Conservation (phyloP, 2,888 invertebrate species). For the Epiblema foenella region DNA sequence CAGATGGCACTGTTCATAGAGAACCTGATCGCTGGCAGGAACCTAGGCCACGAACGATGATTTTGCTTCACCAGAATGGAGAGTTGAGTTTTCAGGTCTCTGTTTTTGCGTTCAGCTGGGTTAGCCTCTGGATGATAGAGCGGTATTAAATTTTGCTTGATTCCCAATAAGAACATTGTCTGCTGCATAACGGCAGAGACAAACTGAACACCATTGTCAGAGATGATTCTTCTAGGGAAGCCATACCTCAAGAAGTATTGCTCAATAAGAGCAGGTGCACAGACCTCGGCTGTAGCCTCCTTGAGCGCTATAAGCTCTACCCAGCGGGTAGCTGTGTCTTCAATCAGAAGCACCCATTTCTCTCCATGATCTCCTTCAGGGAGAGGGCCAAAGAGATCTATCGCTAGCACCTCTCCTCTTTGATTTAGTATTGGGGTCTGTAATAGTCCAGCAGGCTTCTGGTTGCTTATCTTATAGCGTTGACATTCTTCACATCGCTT, state of each 20-base stretch:
- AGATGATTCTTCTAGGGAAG: conserved; percentile 47
- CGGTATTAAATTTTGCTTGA: conserved; percentile 50
- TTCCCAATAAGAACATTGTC: conserved; percentile 44
- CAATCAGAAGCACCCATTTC: conserved; percentile 46
- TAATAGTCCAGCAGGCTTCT: conserved; percentile 47
- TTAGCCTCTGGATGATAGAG: conserved; percentile 60
- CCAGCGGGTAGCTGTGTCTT: conserved; percentile 47
- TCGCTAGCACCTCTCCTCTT: conserved; percentile 48
- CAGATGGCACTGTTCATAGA: conserved; percentile 50
- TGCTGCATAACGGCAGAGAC: conserved; percentile 50
- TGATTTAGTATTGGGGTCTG: conserved; percentile 45
- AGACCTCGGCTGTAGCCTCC: conserved; percentile 45
- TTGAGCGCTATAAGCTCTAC: conserved; percentile 45
- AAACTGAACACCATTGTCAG: conserved; percentile 52
- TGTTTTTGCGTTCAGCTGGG: conserved; percentile 56
- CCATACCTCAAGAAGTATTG: conserved; percentile 50
- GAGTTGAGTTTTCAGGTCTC: conserved; percentile 55
- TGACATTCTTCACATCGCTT: conserved; percentile 32
- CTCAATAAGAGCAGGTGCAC: conserved; percentile 46
- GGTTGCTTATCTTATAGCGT: conserved; percentile 46
- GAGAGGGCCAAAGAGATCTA: conserved; percentile 50
- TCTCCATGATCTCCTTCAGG: conserved; percentile 45
- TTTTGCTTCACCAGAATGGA: conserved; percentile 49
- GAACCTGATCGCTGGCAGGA: conserved; percentile 50
- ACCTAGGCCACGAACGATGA: conserved; percentile 50